Evolutionary conservation across 2,888 invertebrate genomes (phyloP).

Genomic region (Sarcophaga variegata): DNA sequence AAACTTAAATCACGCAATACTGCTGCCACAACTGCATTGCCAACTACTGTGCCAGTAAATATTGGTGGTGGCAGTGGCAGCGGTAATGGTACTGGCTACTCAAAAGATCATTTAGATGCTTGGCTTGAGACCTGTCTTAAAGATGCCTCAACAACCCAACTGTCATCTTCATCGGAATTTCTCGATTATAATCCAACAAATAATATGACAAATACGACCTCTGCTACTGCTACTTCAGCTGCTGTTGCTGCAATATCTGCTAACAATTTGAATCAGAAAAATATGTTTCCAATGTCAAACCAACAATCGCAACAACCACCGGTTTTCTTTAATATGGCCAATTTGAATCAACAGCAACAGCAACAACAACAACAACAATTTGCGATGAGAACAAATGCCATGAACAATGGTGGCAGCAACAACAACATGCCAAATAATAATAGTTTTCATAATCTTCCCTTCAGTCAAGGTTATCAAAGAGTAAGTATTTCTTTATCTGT

Average conservation of each 20-base stretch:
- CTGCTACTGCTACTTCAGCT: constrained; percentile 69
- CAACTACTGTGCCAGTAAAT: constrained; percentile 59
- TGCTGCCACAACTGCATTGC: constrained; percentile 70
- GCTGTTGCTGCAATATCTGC: constrained; percentile 69
- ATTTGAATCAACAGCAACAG: constrained; percentile 64
- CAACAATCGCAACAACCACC: constrained; percentile 67
- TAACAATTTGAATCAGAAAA: constrained; percentile 69
- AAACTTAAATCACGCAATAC: constrained; percentile 79
- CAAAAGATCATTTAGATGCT: constrained; percentile 80
- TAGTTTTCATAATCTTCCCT: constrained; percentile 73
- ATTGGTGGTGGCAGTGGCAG: constrained; percentile 70
- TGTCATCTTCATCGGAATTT: constrained; percentile 81
- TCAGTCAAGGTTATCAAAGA: constrained; percentile 80
- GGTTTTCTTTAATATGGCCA: constrained; percentile 65
- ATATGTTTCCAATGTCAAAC: constrained; percentile 62
- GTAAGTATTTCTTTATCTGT: constrained; percentile 72
- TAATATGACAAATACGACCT: constrained; percentile 60
- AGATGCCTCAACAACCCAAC: constrained; percentile 79
- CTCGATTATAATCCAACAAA: constrained; percentile 79
- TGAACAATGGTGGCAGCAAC: constrained; percentile 53
- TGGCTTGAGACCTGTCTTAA: constrained; percentile 81
- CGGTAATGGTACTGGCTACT: constrained; percentile 72
- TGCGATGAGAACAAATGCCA: constrained; percentile 74
- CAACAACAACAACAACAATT: constrained; percentile 74
- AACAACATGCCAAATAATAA: constrained; percentile 68